Evolutionary conservation across 2,797 vertebrate species (phyloP), one percentile per base, ranked within the genome.

Genomic region (Enteromius fasciolatus): DNA sequence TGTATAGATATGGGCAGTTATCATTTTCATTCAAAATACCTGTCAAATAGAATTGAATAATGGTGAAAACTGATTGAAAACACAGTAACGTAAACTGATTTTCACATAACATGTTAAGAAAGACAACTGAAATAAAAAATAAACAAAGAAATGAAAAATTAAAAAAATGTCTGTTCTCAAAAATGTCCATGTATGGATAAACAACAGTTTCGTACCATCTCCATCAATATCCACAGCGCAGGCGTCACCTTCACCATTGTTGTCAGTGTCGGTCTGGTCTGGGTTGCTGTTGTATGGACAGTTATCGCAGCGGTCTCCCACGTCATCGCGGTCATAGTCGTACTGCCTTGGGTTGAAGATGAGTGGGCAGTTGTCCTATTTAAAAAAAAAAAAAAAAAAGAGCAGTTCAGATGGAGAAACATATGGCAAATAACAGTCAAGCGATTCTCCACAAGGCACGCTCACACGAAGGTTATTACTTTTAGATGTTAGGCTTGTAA

Each of bases 261-360:
- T 95, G 90, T 99, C 98, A 0, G 98, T 99, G 90, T 99, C 98
- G 0, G 95, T 97, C 89, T 99, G 98, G 87, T 99, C 97, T 20
- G 98, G 97, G 91, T 99, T 99, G 89, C 98, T 97, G 87, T 98
- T 97, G 92, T 99, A 99, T 8, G 97, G 97, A 80, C 98, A 99
- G 91, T 99, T 99, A 87, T 99, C 98, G 83, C 98, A 99, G 74
- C 97, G 96, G 87, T 99, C 98, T 76, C 98, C 98, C 73, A 99
- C 98, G 0, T 99, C 97, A 90, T 99, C 98, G 2, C 97, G 95
- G 90, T 99, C 98, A 0, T 99, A 99, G 91, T 99, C 98, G 12
- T 98, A 99, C 90, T 99, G 98, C 87, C 97, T 94, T 76, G 98
- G 98, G 89, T 99, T 99, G 94, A 96, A 99, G 87, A 97, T 91